A percentile compares a stretch with the other conserved stretches of the same genome.
Evolutionary conservation across 2,888 invertebrate species (phyloP).

Genomic region (Leptogaster cylindrica): DNA sequence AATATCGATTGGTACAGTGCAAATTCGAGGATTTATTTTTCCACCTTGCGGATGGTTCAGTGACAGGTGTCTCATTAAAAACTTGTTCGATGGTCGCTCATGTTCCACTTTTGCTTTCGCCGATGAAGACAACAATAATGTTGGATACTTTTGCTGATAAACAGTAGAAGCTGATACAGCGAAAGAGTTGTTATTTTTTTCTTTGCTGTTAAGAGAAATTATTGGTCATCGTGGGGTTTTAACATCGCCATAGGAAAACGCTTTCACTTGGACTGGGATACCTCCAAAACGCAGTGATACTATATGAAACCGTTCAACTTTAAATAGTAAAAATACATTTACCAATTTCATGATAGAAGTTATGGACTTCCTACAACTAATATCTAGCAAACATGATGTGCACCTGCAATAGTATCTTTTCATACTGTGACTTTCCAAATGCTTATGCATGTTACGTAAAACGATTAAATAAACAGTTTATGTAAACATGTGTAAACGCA

Average conservation of each 20-base stretch:
- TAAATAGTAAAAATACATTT: not conserved
- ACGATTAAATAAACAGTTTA: no score
- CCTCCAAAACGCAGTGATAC: no score
- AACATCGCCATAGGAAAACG: not conserved
- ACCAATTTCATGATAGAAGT: not conserved
- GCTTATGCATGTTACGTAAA: no score
- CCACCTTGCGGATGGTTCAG: not conserved
- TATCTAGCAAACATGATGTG: no score
- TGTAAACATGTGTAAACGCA: no score
- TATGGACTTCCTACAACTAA: not conserved
- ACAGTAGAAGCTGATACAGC: not conserved
- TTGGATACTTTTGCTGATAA: not conserved
- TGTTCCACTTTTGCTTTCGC: constrained; percentile 4
- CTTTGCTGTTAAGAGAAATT: not conserved
- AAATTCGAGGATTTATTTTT: not conserved
- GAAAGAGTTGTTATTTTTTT: not conserved
- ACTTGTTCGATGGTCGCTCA: not conserved
- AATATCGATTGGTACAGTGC: no score
- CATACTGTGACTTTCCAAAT: no score
- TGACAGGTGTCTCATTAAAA: constrained; percentile 14
- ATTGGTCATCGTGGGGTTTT: not conserved
- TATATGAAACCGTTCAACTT: no score
- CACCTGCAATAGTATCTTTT: no score
- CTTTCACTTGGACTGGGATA: not conserved
- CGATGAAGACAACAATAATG: not conserved